These are phyloP conservation scores for Drosophila ogumai DNA, from an alignment of 1,140 invertebrate species.

Conservation along the genomic window DNA sequence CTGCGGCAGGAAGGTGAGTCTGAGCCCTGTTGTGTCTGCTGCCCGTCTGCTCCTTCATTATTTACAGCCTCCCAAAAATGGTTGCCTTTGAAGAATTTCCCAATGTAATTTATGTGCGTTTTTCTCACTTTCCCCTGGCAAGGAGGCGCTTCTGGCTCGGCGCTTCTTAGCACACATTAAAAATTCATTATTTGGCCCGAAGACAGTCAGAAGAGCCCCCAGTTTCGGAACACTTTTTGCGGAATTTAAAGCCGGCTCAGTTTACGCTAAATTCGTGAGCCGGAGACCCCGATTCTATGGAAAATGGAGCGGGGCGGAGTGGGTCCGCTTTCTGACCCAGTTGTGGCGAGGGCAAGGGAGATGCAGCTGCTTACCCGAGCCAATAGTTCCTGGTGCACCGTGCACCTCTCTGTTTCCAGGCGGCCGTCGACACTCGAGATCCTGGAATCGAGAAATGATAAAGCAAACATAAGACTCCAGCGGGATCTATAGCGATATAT, in stretches of 20 bases:
- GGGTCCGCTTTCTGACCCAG: constrained; percentile 23
- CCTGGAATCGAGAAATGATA: constrained; percentile 47
- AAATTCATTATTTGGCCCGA: constrained; percentile 57
- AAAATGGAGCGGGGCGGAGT: background rate
- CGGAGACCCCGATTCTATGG: background rate
- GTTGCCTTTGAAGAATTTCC: constrained; percentile 36
- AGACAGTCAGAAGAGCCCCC: constrained; percentile 9
- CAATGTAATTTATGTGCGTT: constrained; percentile 64
- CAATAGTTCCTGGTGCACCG: constrained; percentile 10
- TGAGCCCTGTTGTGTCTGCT: constrained; percentile 64
- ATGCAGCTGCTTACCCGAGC: constrained; percentile 29
- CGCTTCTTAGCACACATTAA: constrained; percentile 56
- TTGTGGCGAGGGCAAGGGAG: constrained; percentile 5
- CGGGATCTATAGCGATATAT: background rate
- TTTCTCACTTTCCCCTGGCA: constrained; percentile 33
- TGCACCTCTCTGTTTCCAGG: background rate
- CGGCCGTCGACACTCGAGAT: constrained; percentile 1
- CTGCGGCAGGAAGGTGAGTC: constrained; percentile 2
- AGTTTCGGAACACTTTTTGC: constrained; percentile 14
- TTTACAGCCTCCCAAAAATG: constrained; percentile 67
- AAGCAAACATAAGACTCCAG: constrained; percentile 4
- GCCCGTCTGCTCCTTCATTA: constrained; percentile 73
- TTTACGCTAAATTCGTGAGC: constrained; percentile 1
- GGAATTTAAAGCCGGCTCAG: background rate
- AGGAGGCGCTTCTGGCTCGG: constrained; percentile 18